phyloP scores from a whole-genome alignment of 2,888 invertebrate species.

The Xylophagus ater region DNA sequence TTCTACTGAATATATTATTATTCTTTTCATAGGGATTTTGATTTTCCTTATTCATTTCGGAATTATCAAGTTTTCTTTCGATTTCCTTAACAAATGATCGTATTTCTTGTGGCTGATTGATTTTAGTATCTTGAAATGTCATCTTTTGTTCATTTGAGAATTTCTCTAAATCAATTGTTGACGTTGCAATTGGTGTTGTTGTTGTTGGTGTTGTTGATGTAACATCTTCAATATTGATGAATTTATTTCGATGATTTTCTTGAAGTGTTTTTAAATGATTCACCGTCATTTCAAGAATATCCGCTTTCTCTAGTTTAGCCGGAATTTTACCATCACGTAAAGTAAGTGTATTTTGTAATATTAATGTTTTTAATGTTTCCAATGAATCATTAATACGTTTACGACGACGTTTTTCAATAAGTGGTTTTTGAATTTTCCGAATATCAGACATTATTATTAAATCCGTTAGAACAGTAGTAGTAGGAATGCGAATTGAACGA shows the following conservation, averaged over 20 bases:
- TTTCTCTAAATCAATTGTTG: too few relatives aligned
- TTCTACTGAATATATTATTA: too few relatives aligned
- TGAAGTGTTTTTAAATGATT: constrained; percentile 45
- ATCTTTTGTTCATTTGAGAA: too few relatives aligned
- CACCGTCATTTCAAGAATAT: constrained; percentile 53
- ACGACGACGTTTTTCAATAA: constrained; percentile 45
- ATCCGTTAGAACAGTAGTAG: too few relatives aligned
- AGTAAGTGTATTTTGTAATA: constrained; percentile 37
- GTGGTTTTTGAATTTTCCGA: constrained; percentile 40
- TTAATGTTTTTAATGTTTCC: constrained; percentile 42
- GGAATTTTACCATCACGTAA: constrained; percentile 34
- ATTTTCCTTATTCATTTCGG: too few relatives aligned
- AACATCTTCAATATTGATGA: constrained; percentile 4
- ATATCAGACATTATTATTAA: constrained; percentile 10
- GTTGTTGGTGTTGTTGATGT: constrained; percentile 13
- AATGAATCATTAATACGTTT: constrained; percentile 45
- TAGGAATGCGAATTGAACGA: too few relatives aligned
- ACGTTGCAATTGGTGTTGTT: not conserved
- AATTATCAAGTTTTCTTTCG: too few relatives aligned
- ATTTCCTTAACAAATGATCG: too few relatives aligned
- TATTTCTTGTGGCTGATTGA: too few relatives aligned
- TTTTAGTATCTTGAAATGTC: too few relatives aligned
- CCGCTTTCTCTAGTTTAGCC: constrained; percentile 53
- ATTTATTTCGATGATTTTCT: constrained; percentile 19
- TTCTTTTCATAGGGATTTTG: too few relatives aligned